Base-by-base conservation (phyloP, 2,888 invertebrate genomes). In the Leptopilina drosophilae region DNA sequence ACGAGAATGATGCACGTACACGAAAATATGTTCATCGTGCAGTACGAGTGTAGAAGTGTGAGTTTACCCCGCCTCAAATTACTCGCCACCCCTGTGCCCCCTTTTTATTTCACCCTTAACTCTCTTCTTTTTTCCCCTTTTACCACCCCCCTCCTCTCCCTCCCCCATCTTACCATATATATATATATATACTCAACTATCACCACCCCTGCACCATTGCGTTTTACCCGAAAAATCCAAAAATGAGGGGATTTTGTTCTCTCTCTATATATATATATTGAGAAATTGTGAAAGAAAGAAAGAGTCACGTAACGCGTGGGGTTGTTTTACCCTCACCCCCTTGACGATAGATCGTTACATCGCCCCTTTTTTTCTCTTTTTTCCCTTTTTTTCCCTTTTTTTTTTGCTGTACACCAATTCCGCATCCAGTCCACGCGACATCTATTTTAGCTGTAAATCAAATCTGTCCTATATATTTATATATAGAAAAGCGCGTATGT, bases 141-240 rank as follows among this genome's bases (percentile, higher is more conserved):
- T 56, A 69, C 64, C 65, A 65, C 64, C n/a, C 59, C 42, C 42
- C 80, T n/a, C n/a, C 78, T 82, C 3, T 81, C 83, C 49, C 49
- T 12, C 49, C 49, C 49, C 49, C 9, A 46, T 7, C 46, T 26
- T 26, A 26, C 26, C 26, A n/a, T n/a, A 26, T 26, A 26, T 26
- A 26, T 26, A 26, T 26, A 26, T 26, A 26, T 26, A 26, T 3
- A 26, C 26, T 2, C 33, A 33, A 33, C 33, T 33, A 33, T 33
- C 33, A 33, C 33, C 33, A 33, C 46, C 46, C 46, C 46, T 46
- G 7, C 46, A 9, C 8, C 46, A 46, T 9, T 46, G 46, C 83
- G 84, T 85, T 88, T 88, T 84, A 85, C 86, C 87, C 87, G 84
- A 88, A 89, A 42, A 89, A 88, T 88, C 88, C 88, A 87, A 89